phyloP scores from a whole-genome alignment of 2,888 invertebrate genomes.

The Hipparchia semele region DNA sequence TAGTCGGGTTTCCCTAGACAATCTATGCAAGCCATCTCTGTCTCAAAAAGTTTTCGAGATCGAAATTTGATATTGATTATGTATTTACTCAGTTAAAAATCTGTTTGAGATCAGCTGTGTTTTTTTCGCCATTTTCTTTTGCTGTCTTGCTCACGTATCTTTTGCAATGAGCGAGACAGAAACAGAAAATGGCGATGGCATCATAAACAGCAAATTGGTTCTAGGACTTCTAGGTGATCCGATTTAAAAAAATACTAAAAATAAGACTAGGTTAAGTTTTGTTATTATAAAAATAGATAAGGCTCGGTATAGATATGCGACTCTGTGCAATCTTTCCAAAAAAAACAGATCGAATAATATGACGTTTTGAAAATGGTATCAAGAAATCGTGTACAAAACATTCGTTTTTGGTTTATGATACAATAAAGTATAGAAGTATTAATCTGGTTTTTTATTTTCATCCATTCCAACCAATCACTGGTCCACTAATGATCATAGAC shows the following conservation, averaged over 20 bases:
- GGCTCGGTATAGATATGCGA: slow-evolving; percentile 10
- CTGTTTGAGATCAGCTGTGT: too few relatives aligned
- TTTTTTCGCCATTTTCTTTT: too few relatives aligned
- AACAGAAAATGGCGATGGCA: background rate
- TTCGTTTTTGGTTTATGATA: slow-evolving; percentile 7
- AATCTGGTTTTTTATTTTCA: slow-evolving; percentile 1
- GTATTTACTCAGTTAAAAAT: too few relatives aligned
- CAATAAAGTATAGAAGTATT: slow-evolving; percentile 15
- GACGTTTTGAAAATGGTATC: background rate
- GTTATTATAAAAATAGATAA: background rate
- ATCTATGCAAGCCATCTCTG: background rate
- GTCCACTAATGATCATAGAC: too few relatives aligned
- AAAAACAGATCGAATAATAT: background rate
- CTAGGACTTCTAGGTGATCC: background rate
- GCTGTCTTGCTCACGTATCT: too few relatives aligned
- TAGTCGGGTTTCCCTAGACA: background rate
- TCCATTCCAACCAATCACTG: too few relatives aligned
- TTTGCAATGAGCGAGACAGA: background rate
- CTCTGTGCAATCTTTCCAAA: slow-evolving; percentile 15
- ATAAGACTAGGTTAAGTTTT: slow-evolving; percentile 10
- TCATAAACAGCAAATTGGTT: too few relatives aligned
- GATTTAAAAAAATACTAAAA: background rate
- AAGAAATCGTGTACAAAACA: slow-evolving; percentile 3
- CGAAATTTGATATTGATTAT: background rate
- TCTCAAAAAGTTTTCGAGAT: background rate